Evolutionary conservation across 2,113 vertebrate species (phyloP), one percentile per base, ranked within the genome.

Genomic region (Ursus arctos): DNA sequence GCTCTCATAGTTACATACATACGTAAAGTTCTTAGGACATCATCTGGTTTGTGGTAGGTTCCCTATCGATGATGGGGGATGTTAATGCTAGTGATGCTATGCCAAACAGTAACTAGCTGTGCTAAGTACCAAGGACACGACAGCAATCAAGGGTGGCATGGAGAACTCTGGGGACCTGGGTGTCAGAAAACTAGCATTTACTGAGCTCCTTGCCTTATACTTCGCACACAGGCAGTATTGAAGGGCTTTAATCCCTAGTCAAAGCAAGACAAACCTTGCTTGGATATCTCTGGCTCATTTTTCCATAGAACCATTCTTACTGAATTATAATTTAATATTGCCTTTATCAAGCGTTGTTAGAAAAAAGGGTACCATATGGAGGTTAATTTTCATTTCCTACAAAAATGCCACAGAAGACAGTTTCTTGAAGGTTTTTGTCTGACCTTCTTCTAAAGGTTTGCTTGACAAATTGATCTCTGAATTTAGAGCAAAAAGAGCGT

Each of bases 341-440:
- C 16, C 61, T 67, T 83, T 72, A 83, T 47, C 18, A 47, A 49
- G 79, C 26, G 28, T 22, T 55, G 26, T 92, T 69, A 82, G 51
- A 33, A 57, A 57, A 40, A 57, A 43, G 43, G 53, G 49, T 69
- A 36, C 22, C 15, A 26, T 21, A 36, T n/a, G 40, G 80, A 74
- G 11, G 67, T 61, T 74, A 59, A 49, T 49, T 93, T 84, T 84
- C 67, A 84, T 61, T 74, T 72, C 67, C 53, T 61, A 72, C 15
- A 92, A 72, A 72, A 84, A 84, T 84, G 80, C 53, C 81, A 61
- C 16, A 36, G 81, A 92, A 61, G 55, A 51, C 47, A 63, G 61
- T 24, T 93, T 85, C 33, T 55, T 31, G 55, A 76, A 51, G 24
- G 31, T 63, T 61, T 61, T 49, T 63, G 31, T 67, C 47, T 84